A percentile compares a stretch with the other conserved stretches of the same genome.
These are phyloP conservation scores for Galendromus occidentalis DNA, from an alignment of 1,140 invertebrate genomes.

Conservation along the genomic window DNA sequence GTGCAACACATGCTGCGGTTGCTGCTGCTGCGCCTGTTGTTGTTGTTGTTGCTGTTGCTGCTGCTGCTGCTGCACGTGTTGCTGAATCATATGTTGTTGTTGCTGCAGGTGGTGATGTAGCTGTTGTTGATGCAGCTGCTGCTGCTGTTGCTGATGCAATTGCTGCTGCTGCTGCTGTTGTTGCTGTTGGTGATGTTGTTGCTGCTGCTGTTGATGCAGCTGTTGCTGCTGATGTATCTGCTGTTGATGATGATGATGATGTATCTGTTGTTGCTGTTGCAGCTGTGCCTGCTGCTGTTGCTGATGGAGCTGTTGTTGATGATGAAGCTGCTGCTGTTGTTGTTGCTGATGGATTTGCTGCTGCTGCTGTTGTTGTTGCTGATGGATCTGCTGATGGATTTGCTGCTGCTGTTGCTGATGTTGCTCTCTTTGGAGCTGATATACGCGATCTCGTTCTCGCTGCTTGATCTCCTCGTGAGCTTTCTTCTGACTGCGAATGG, in stretches of 20 bases:
- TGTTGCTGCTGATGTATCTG: background rate
- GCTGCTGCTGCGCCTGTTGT: conserved; percentile 34
- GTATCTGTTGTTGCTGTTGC: conserved; percentile 11
- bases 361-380: conserved; percentile 8
- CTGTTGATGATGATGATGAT: conserved; percentile 13
- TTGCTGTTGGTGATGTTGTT: conserved; percentile 11
- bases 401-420: conserved; percentile 6
- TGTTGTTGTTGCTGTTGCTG: background rate
- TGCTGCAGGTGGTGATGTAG: background rate
- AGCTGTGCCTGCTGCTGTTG: conserved; percentile 11
- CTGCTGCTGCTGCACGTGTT: conserved; percentile 13
- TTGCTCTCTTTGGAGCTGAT: conserved; percentile 5
- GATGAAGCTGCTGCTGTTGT: conserved; percentile 11
- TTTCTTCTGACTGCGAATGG: no score
- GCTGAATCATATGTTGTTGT: conserved; percentile 12
- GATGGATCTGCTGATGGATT: conserved; percentile 11
- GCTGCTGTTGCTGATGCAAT: conserved; percentile 1
- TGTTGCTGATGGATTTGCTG: conserved; percentile 8
- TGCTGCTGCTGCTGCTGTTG: conserved; percentile 10
- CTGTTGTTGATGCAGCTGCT: conserved; percentile 9
- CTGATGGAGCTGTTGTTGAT: conserved; percentile 13
- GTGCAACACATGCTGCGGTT: conserved; percentile 39
- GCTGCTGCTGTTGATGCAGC: background rate
- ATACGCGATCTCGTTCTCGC: no score
- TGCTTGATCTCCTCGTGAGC: no score